Base-by-base conservation (phyloP, 2,113 vertebrate species). In the Ailurus styani region DNA sequence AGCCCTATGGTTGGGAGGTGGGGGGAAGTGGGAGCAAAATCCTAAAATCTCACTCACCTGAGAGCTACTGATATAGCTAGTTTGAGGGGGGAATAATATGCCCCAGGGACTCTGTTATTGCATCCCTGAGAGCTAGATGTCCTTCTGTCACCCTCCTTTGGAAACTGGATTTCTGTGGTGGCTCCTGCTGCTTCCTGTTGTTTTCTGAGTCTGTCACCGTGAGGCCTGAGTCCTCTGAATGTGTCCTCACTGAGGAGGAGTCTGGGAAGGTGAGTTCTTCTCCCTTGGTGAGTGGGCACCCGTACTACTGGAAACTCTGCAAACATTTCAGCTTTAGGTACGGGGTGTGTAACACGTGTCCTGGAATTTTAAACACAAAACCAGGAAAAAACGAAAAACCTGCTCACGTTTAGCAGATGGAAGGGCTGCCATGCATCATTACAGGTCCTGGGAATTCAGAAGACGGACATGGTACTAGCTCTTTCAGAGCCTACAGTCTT, bases 1-100 rank as follows among this genome's bases (percentile, higher is more conserved):
- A 89, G 54, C 31, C 12, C 4, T 1, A 15, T 18, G 20, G 12
- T 57, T 0, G 34, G 37, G 21, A 0, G 27, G 12, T 7, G 34
- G 7, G 2, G n/a, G 18, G 73, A 47, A 77, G 27, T 45, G 34
- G 25, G 13, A 7, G 4, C 77, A 11, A 78, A 42, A 66, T 29
- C 47, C 45, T 42, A 37, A 64, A 54, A 57, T 37, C 4, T 3
- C 5, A 34, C 5, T 2, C 52, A 15, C 15, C 34, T 87, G 27
- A 79, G 25, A 79, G 52, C 7, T 6, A 18, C 12, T 64, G 7
- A 5, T 66, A 40, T 54, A 37, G 20, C 18, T 83, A 64, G 40
- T 77, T 94, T 47, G 64, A 75, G 17, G 52, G 34, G 4, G 4
- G 27, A 37, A 42, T n/a, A 40, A 34, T 34, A 37, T 0, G 45